Base-by-base conservation (phyloP, 2,888 invertebrate genomes). In the Drosophila infuscata region DNA sequence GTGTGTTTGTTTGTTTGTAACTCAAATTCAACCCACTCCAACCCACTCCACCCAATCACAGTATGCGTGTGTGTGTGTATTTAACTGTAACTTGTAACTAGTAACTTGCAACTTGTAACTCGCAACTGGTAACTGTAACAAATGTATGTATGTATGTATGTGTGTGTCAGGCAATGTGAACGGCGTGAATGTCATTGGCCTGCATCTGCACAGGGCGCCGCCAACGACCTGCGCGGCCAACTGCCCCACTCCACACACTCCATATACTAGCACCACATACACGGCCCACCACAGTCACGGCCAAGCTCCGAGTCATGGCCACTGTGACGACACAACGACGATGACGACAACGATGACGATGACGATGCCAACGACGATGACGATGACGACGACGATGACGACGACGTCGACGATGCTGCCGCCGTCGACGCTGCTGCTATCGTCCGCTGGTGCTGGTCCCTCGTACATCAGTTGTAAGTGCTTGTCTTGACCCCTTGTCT, bases 111-210 rank as follows among this genome's bases (percentile, higher is more conserved):
- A 66, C 36, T 20, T 70, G 46, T 51, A 59, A 41, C 52, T 30
- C 7, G 71, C 30, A 53, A 65, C 76, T 58, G 56, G 32, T 54
- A 49, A 67, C 48, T 51, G 64, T 54, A 36, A 67, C 53, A 43
- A 43, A 58, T 70, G 51, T 54, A 32, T 59, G 70, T 70, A 60
- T 74, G 11, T 64, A 71, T 74, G 54, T 36, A 25, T 25, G 52
- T 38, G 20, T 70, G 30, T 69, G 53, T 70, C 94, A 96, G 96
- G 96, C 85, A 94, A 94, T 88, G 95, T 95, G 49, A 96, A 96
- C 91, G 96, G 96, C 56, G 95, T 96, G 94, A 96, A 96, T 93
- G 95, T 96, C 93, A 96, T 95, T 85, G 94, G 94, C 78, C 92
- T 94, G 87, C 94, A 94, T 70, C 91, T 94, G 75, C 94, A 94